Base-by-base conservation (phyloP, 2,797 vertebrate species). In the Molossus alvarezi region DNA sequence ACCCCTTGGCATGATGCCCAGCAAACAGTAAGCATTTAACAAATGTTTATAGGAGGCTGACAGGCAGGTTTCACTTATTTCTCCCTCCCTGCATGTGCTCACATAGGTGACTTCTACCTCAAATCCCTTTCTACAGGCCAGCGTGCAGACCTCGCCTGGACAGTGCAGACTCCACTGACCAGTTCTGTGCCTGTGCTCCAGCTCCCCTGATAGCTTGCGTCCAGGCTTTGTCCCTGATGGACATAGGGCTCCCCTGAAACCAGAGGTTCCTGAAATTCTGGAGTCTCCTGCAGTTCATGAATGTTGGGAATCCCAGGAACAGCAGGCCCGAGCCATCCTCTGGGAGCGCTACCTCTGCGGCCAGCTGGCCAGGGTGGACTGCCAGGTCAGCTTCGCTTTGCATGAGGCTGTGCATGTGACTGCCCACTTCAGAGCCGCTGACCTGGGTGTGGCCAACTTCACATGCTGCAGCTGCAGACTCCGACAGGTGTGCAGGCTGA, bases 391-490 rank as follows among this genome's bases (percentile, higher is more conserved):
- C 23, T 99, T 99, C 95, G 96, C 97, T 14, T 97, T 99, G 98
- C 96, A 99, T 1, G 99, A 99, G 51, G 98, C 98, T 2, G 99
- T 99, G 58, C 98, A 93, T 0, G 98, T 99, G 80, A 98, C 98
- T 0, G 99, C 99, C 0, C 98, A 95, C 11, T 99, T 99, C 5
- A 98, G 99, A 0, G 98, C 99, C 0, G 99, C 99, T 0, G 99
- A 99, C 88, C 99, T 99, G 1, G 99, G 99, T 4, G 98, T 99
- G 60, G 98, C 99, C 91, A 99, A 99, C 97, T 99, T 99, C 96
- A 99, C 57, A 99, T 99, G 80, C 99, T 99, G 0, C 98, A 99
- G 88, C 96, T 99, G 84, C 98, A 99, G 95, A 99, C 99, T 0
- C 99, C 99, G 0, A 98, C 99, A 6, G 99, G 99, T 0, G 98